phyloP scores from a whole-genome alignment of 2,888 invertebrate species.

The Coleophora deauratella region DNA sequence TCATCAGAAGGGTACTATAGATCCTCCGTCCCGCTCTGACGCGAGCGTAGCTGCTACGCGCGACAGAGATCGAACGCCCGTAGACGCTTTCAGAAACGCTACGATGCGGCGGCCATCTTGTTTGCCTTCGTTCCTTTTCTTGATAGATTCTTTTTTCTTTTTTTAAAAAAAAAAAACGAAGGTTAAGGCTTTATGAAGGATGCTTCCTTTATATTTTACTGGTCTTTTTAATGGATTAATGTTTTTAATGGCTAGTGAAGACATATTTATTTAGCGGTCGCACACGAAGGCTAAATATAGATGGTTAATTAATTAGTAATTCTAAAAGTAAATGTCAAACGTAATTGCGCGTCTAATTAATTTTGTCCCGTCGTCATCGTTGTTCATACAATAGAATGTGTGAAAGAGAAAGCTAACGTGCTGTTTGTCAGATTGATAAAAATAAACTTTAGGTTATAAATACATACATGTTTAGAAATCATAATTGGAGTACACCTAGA shows the following conservation, averaged over 20 bases:
- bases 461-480: too few species aligned
- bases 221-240: background rate
- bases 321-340: too few species aligned
- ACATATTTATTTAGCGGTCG: background rate
- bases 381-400: too few species aligned
- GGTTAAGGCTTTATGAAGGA: constrained; percentile 15
- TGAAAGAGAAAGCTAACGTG: too few species aligned
- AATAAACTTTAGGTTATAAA: too few species aligned
- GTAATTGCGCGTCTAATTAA: too few species aligned
- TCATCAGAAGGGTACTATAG: constrained; percentile 64
- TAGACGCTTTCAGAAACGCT: constrained; percentile 72
- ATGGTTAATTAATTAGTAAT: too few species aligned
- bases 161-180: constrained; percentile 2
- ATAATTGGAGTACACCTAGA: too few species aligned
- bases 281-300: too few species aligned
- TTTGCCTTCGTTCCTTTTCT: constrained; percentile 39
- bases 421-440: too few species aligned
- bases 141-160: constrained; percentile 41
- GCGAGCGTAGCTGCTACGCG: constrained; percentile 35
- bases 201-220: constrained; percentile 7
- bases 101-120: constrained; percentile 64
- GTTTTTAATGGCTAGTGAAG: background rate
- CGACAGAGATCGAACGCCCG: constrained; percentile 42
- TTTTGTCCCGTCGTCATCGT: too few species aligned
- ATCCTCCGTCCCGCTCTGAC: constrained; percentile 41